Conservation (phyloP, 1,140 invertebrate genomes). For the Harlomillsia oculata region DNA sequence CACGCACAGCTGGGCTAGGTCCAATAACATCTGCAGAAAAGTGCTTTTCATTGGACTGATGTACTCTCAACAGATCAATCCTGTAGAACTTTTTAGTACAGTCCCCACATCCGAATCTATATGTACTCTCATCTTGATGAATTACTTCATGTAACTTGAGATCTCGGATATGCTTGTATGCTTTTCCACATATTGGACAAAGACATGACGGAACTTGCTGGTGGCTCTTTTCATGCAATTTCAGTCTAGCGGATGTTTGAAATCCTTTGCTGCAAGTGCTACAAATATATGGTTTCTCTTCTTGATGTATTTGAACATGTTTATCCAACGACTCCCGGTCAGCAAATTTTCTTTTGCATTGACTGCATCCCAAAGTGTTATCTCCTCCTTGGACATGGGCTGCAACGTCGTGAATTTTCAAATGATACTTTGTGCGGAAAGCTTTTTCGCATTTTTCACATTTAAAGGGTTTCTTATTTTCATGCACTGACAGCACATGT, state of each 20-base stretch:
- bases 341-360: conserved; percentile 19
- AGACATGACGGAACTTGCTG: conserved; percentile 8
- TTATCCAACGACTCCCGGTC: conserved; percentile 4
- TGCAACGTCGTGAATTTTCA: conserved; percentile 19
- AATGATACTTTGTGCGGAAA: conserved; percentile 20
- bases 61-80: conserved; percentile 15
- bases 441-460: conserved; percentile 23
- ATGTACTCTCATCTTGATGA: conserved; percentile 22
- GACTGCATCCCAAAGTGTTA: conserved; percentile 11
- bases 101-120: conserved; percentile 17
- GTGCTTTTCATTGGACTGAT: conserved; percentile 20
- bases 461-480: conserved; percentile 17
- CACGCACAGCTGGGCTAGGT: background rate
- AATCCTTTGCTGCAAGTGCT: conserved; percentile 18
- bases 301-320: conserved; percentile 10
- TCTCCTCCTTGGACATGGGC: conserved; percentile 16
- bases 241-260: conserved; percentile 13
- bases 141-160: conserved; percentile 19
- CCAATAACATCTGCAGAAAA: conserved; percentile 12
- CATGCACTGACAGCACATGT: conserved; percentile 16
- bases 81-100: conserved; percentile 19
- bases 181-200: conserved; percentile 13
- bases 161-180: conserved; percentile 20
- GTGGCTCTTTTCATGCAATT: conserved; percentile 17
- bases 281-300: conserved; percentile 19